phyloP scores from a whole-genome alignment of 2,888 invertebrate species.

The Diplazon laetatorius region DNA sequence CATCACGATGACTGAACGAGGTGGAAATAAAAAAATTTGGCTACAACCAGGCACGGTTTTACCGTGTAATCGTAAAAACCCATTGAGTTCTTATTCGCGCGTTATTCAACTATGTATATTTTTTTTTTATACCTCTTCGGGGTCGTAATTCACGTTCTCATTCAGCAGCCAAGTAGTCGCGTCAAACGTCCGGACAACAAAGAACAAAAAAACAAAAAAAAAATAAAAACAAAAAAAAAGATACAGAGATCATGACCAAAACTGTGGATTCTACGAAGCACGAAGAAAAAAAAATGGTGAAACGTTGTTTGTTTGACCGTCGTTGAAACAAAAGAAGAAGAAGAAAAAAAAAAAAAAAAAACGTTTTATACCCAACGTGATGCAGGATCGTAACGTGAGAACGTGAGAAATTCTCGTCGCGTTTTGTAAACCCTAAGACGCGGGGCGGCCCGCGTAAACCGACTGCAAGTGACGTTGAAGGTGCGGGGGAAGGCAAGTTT shows the following conservation, averaged over 20 bases:
- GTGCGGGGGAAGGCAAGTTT: constrained; percentile 28
- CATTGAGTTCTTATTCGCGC: too few species aligned
- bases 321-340: too few species aligned
- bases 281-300: background rate
- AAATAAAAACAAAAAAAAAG: too few species aligned
- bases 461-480: constrained; percentile 77
- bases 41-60: too few species aligned
- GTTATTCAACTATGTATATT: too few species aligned
- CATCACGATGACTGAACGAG: background rate
- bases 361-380: constrained; percentile 7
- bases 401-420: constrained; percentile 72
- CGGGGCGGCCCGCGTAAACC: constrained; percentile 74
- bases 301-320: constrained; percentile 46
- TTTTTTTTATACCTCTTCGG: too few species aligned
- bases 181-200: too few species aligned
- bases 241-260: background rate
- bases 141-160: too few species aligned
- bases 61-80: too few species aligned
- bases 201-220: too few species aligned
- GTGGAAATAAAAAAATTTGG: background rate
- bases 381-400: constrained; percentile 51
- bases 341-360: constrained; percentile 30
- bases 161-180: too few species aligned
- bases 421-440: constrained; percentile 73
- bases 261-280: background rate